phyloP scores from a whole-genome alignment of 2,888 invertebrate species.

The Eremobia ochroleuca region DNA sequence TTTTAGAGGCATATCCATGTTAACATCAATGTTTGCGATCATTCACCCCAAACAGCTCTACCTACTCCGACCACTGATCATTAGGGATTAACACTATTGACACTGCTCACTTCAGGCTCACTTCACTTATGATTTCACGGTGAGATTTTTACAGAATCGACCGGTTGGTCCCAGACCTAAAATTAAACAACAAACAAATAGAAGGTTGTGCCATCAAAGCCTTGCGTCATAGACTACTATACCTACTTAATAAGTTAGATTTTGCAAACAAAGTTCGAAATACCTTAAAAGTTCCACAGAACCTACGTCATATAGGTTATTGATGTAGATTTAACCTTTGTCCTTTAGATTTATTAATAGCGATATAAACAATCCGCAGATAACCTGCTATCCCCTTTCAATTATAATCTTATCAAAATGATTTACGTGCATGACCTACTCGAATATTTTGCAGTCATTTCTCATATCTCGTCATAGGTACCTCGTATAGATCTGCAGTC shows the following conservation, averaged over 20 bases:
- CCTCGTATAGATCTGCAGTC: neutral
- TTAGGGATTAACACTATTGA: too few relatives aligned
- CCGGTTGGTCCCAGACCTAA: neutral
- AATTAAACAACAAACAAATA: constrained; percentile 19
- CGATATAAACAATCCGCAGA: constrained; percentile 31
- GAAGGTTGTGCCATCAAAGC: constrained; percentile 3
- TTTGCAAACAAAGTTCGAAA: constrained; percentile 21
- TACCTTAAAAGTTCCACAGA: constrained; percentile 25
- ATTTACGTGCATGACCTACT: constrained; percentile 36
- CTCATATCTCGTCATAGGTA: neutral
- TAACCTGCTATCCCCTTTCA: constrained; percentile 45
- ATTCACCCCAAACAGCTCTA: too few relatives aligned
- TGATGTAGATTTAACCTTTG: constrained; percentile 45
- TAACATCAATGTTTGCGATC: too few relatives aligned
- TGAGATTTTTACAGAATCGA: too few relatives aligned
- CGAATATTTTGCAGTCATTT: constrained; percentile 11
- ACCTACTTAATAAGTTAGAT: constrained; percentile 16
- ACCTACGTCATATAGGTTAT: constrained; percentile 44
- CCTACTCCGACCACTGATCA: too few relatives aligned
- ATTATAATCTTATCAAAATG: constrained; percentile 47
- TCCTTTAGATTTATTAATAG: constrained; percentile 45
- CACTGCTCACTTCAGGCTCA: too few relatives aligned
- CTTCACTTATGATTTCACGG: too few relatives aligned
- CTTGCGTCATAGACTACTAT: constrained; percentile 25
- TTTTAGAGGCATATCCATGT: too few relatives aligned